Conservation (phyloP, 2,888 invertebrate genomes). For the Lysandra bellargus region DNA sequence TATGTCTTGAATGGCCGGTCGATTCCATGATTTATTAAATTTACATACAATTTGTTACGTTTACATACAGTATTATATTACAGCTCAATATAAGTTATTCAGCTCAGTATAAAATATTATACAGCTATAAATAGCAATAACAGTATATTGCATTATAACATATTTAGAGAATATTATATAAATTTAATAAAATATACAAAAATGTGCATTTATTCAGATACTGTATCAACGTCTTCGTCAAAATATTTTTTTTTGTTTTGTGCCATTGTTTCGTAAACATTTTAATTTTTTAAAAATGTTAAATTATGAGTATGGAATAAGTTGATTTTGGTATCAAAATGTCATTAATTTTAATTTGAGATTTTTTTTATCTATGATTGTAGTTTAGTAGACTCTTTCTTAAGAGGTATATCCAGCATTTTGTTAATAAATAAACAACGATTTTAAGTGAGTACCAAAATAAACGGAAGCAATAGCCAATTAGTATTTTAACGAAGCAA, state of each 20-base stretch:
- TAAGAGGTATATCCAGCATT: background rate
- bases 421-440: background rate
- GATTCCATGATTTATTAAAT: too few species aligned
- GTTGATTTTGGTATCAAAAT: background rate
- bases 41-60: too few species aligned
- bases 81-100: too few species aligned
- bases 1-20: background rate
- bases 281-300: background rate
- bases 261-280: background rate
- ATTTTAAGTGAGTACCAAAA: background rate
- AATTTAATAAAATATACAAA: background rate
- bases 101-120: too few species aligned
- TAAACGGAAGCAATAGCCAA: background rate
- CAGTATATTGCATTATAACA: too few species aligned
- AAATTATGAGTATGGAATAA: background rate
- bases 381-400: too few species aligned
- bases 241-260: background rate
- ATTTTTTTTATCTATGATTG: background rate
- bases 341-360: background rate
- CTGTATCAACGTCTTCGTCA: background rate
- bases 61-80: too few species aligned
- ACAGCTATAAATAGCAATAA: too few species aligned
- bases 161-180: too few species aligned
- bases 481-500: background rate
- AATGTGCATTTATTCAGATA: background rate